A percentile compares a stretch with the other conserved stretches of the same genome.
These are phyloP conservation scores for Synergus japonicus DNA, from an alignment of 2,888 invertebrate species.

Conservation along the genomic window DNA sequence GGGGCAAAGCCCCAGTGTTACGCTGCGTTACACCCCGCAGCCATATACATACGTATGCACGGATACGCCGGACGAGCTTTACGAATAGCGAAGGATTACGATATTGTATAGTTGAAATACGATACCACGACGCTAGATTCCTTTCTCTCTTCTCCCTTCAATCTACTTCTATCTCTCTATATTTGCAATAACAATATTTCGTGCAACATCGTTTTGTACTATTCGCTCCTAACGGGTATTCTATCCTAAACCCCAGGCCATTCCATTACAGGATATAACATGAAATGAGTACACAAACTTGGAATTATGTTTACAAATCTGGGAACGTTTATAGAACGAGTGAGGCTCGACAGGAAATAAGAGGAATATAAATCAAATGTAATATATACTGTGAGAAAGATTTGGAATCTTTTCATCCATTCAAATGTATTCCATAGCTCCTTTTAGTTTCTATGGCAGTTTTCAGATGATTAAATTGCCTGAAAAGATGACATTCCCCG, in stretches of 20 bases:
- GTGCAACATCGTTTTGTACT: neutral
- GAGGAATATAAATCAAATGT: too few relatives aligned
- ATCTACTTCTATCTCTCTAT: slow-evolving; percentile 4
- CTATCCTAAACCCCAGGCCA: neutral
- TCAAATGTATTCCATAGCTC: neutral
- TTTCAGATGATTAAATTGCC: slow-evolving; percentile 23
- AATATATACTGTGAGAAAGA: too few relatives aligned
- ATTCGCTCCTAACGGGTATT: slow-evolving; percentile 4
- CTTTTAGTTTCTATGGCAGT: neutral
- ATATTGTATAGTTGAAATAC: slow-evolving; percentile 59
- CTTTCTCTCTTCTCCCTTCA: slow-evolving; percentile 29
- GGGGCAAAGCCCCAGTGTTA: slow-evolving; percentile 65
- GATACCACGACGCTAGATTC: slow-evolving; percentile 53
- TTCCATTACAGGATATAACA: slow-evolving; percentile 4
- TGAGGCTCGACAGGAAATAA: too few relatives aligned
- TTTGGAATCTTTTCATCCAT: neutral
- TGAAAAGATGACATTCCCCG: slow-evolving; percentile 17
- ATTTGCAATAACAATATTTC: slow-evolving; percentile 42
- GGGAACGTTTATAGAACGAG: too few relatives aligned
- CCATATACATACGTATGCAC: slow-evolving; percentile 33
- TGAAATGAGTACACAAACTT: neutral
- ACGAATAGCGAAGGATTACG: slow-evolving; percentile 63
- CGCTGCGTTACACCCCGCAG: slow-evolving; percentile 60
- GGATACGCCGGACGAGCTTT: slow-evolving; percentile 57
- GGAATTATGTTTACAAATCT: neutral